Conservation (phyloP, 2,888 invertebrate species). For the Spodoptera littoralis region DNA sequence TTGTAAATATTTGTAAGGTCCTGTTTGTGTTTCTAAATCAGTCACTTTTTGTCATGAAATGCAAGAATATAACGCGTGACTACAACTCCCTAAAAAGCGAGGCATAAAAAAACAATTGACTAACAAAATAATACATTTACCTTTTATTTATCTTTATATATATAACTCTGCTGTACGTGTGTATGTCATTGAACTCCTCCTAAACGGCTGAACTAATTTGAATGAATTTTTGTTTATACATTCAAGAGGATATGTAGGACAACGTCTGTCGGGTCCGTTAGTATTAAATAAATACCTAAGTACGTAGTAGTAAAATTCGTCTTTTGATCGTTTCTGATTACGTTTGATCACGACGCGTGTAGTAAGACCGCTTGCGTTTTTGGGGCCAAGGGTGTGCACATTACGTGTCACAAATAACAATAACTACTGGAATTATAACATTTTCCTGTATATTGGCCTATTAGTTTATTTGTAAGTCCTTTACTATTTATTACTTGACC, state of each 20-base stretch:
- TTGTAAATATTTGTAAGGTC: too few relatives aligned
- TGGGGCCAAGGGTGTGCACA: constrained; percentile 38
- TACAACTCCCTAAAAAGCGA: neutral
- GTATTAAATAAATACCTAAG: too few relatives aligned
- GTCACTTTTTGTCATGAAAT: neutral
- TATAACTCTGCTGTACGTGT: too few relatives aligned
- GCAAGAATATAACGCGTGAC: too few relatives aligned
- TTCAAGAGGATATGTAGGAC: too few relatives aligned
- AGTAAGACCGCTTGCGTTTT: constrained; percentile 15
- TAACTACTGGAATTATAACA: neutral
- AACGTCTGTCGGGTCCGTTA: too few relatives aligned
- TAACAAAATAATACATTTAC: constrained; percentile 1
- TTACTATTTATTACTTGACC: constrained; percentile 1
- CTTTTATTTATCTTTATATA: neutral
- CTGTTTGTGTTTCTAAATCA: neutral
- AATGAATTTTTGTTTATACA: too few relatives aligned
- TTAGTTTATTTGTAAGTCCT: constrained; percentile 17
- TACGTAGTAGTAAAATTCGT: neutral
- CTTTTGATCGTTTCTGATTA: constrained; percentile 12
- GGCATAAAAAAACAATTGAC: neutral
- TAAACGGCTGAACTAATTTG: too few relatives aligned
- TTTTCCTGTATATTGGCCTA: constrained; percentile 22
- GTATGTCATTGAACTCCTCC: too few relatives aligned
- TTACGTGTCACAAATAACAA: constrained; percentile 27
- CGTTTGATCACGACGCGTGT: constrained; percentile 4